Evolutionary conservation across 1,140 invertebrate genomes (phyloP).

Genomic region (Leguminivora glycinivorella): DNA sequence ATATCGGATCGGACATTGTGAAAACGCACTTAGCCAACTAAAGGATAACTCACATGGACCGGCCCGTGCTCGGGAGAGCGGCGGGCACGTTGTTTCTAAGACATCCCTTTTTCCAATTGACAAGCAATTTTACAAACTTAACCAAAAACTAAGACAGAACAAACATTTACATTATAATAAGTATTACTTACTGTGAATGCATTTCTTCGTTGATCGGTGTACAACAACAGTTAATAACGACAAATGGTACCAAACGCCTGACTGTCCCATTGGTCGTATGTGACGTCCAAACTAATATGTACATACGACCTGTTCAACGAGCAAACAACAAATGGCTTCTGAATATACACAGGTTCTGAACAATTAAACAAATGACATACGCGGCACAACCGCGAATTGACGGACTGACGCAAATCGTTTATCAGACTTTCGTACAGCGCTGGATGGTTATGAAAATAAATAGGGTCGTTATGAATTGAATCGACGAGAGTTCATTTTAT

Average conservation of each 20-base stretch:
- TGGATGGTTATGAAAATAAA: background rate
- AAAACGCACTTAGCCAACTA: too few relatives aligned
- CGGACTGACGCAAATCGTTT: background rate
- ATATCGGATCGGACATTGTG: too few relatives aligned
- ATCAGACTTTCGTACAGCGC: background rate
- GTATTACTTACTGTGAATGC: too few relatives aligned
- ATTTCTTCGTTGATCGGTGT: background rate
- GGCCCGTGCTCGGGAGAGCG: too few relatives aligned
- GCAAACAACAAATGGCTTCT: background rate
- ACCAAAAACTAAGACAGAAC: too few relatives aligned
- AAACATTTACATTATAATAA: too few relatives aligned
- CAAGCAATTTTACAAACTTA: too few relatives aligned
- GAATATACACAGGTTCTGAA: background rate
- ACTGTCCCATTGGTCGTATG: constrained; percentile 1
- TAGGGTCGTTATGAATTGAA: background rate
- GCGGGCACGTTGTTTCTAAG: too few relatives aligned
- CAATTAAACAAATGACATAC: constrained; percentile 8
- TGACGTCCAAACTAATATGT: background rate
- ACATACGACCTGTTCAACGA: background rate
- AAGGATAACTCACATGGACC: too few relatives aligned
- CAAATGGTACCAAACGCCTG: constrained; percentile 51
- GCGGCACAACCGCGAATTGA: background rate
- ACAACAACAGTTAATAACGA: constrained; percentile 64
- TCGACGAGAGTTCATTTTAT: background rate
- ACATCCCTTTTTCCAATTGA: too few relatives aligned